phyloP scores from a whole-genome alignment of 2,888 invertebrate species.

The Isotomurus palustris region DNA sequence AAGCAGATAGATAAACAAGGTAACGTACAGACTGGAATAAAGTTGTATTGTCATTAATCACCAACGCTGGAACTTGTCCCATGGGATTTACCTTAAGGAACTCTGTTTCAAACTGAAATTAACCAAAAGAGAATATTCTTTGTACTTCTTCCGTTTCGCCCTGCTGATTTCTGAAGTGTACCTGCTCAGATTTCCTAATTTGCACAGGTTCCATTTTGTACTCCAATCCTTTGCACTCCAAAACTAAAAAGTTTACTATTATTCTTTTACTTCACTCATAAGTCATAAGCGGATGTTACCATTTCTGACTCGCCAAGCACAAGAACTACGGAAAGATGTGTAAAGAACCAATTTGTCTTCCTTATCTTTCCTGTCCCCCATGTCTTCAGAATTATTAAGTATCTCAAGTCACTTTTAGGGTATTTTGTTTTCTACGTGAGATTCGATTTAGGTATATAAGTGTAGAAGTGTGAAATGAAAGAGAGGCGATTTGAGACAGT shows the following conservation, averaged over 20 bases:
- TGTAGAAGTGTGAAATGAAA: too few relatives aligned
- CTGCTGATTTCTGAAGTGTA: constrained; percentile 55
- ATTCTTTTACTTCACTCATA: not conserved
- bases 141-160: not conserved
- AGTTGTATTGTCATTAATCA: constrained; percentile 59
- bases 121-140: not conserved
- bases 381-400: too few relatives aligned
- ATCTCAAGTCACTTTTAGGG: too few relatives aligned
- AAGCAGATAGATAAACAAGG: constrained; percentile 6
- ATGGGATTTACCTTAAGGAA: constrained; percentile 86
- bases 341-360: constrained; percentile 56
- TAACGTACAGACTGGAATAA: constrained; percentile 63
- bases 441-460: too few relatives aligned
- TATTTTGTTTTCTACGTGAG: too few relatives aligned
- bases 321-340: constrained; percentile 91
- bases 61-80: constrained; percentile 88
- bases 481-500: too few relatives aligned
- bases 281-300: constrained; percentile 52
- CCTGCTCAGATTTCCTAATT: constrained; percentile 42
- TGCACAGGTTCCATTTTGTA: constrained; percentile 82
- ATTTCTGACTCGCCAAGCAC: constrained; percentile 88
- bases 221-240: constrained; percentile 89
- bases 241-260: constrained; percentile 56
- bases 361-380: not conserved
- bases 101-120: constrained; percentile 52